These are phyloP conservation scores for Nesoenas mayeri DNA, from an alignment of 2,113 vertebrate genomes.

Conservation along the genomic window DNA sequence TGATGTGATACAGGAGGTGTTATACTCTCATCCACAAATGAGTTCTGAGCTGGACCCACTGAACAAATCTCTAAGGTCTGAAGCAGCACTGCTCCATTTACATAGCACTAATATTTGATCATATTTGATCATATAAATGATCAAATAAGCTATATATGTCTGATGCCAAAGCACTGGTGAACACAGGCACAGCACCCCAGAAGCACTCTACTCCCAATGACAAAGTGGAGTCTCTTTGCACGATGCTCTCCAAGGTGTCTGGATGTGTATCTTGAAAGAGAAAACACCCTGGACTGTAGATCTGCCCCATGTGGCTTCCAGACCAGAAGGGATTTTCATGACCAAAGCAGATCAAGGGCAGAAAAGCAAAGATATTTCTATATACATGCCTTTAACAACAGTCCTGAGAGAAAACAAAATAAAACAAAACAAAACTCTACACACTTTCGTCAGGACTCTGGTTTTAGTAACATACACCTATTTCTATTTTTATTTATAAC, in stretches of 20 bases:
- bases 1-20: neutral
- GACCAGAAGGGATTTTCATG: neutral
- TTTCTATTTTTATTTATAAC: neutral
- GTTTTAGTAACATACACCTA: neutral
- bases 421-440: no score
- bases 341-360: neutral
- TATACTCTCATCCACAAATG: neutral
- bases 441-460: neutral
- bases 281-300: neutral
- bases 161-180: neutral
- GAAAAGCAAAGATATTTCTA: neutral
- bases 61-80: neutral
- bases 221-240: neutral
- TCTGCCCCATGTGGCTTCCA: rapidly evolving
- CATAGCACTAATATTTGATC: neutral
- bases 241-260: rapidly evolving
- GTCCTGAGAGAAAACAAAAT: neutral
- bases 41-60: neutral
- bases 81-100: neutral
- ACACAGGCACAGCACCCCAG: neutral
- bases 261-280: neutral
- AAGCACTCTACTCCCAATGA: neutral
- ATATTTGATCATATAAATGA: neutral
- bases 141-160: neutral
- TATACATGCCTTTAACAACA: neutral